Conservation (phyloP, 2,797 vertebrate species). For the Dipus sagitta region DNA sequence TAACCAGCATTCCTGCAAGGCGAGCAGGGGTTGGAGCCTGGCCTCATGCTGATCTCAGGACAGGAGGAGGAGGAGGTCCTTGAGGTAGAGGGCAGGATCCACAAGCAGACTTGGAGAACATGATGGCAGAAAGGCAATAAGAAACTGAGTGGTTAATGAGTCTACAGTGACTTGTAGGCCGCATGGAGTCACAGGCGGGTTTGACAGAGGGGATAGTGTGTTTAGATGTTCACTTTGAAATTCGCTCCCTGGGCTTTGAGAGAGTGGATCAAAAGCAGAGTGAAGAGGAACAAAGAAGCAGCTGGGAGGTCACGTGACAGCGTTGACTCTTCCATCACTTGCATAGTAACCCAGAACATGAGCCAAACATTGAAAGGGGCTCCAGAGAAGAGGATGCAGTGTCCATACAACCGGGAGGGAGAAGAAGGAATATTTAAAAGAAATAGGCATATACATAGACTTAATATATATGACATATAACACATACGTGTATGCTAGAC, state of each 20-base stretch:
- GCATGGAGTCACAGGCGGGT: neutral
- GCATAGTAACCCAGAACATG: neutral
- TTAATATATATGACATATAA: neutral
- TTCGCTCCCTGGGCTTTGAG: constrained; percentile 3
- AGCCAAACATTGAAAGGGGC: neutral
- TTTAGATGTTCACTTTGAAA: constrained; percentile 30
- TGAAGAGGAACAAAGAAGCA: neutral
- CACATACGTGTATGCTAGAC: too few species aligned
- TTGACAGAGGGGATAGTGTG: neutral
- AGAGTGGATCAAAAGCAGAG: neutral
- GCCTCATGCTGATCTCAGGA: constrained; percentile 27
- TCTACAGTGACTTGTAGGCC: neutral
- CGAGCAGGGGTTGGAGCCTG: neutral
- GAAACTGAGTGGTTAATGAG: neutral
- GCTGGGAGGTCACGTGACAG: neutral
- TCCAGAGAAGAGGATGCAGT: neutral
- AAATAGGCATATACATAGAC: neutral
- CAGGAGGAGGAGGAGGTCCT: neutral
- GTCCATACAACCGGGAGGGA: neutral
- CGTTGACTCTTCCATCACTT: neutral
- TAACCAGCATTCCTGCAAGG: constrained; percentile 68
- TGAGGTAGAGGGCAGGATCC: neutral
- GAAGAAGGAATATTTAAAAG: neutral
- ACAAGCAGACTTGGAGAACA: neutral
- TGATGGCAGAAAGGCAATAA: neutral